Base-by-base conservation (phyloP, 2,888 invertebrate genomes). In the Halocaridina rubra region DNA sequence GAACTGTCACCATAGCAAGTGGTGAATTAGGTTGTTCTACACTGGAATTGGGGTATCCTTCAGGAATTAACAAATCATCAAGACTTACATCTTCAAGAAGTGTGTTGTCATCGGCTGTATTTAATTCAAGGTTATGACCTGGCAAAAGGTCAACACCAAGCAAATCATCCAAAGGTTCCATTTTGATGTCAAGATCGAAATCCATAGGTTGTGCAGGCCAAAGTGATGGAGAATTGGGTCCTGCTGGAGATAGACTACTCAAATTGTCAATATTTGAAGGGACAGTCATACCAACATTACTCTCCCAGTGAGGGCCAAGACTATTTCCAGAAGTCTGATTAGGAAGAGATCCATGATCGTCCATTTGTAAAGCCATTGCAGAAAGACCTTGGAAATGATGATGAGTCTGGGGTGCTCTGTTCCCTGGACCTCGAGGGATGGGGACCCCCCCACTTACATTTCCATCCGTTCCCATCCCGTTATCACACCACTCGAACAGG, bases 101-200 rank as follows among this genome's bases (percentile, higher is more conserved):
- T 7, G 61, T 69, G 13, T 67, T 69, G 19, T 80, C 79, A 57
- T 84, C 81, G 27, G 71, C 61, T 64, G 72, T 59, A 19, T 82
- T 82, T 16, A 74, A 30, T 30, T 75, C 86, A 13, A 74, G 67
- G n/a, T 75, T 33, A 67, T 76, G 61, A 32, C 64, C 71, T 29
- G 77, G 82, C 19, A 86, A 46, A 0, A 82, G 71, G 61, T 86
- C 81, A n/a, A 79, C 75, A 22, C 79, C 81, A 16, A 86, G 76
- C 57, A 82, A n/a, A n/a, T 86, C 86, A 64, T 84, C 77, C 67
- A 79, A 19, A 3, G 87, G 87, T 59, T 88, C 88, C 69, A 88
- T 22, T 53, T 88, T 88, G 30, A 88, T 86, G 19, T 88, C 88
- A 53, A 86, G 29, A 32, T 86, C 86, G 24, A 87, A 46, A 69